These are phyloP conservation scores for Acanthosepion lycidas DNA, from an alignment of 2,888 invertebrate species.

Conservation along the genomic window DNA sequence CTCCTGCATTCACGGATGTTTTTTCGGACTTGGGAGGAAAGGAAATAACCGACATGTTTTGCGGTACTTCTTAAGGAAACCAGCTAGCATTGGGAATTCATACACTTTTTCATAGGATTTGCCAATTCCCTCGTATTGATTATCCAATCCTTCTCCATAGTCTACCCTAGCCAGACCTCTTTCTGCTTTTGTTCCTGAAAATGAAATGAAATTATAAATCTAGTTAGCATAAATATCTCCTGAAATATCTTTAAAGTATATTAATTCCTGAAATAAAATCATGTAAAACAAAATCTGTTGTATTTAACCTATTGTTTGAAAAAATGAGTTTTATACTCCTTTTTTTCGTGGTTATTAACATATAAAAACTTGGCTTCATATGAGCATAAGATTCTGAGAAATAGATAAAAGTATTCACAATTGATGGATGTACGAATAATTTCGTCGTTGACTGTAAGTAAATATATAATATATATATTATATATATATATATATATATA, in stretches of 20 bases:
- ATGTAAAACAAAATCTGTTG: not conserved
- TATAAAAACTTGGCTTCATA: too few relatives aligned
- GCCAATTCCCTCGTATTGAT: too few relatives aligned
- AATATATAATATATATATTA: too few relatives aligned
- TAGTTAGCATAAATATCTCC: not conserved
- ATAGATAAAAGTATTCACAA: too few relatives aligned
- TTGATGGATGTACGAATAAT: too few relatives aligned
- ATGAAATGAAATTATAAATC: not conserved
- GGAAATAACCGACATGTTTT: not conserved
- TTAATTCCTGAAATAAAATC: not conserved
- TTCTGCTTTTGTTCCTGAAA: constrained; percentile 55
- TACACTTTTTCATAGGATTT: not conserved
- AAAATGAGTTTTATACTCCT: too few relatives aligned
- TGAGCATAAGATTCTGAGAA: too few relatives aligned
- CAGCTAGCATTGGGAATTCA: not conserved
- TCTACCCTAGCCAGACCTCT: constrained; percentile 50
- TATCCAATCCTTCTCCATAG: not conserved
- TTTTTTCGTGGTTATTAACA: too few relatives aligned
- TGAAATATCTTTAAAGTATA: not conserved
- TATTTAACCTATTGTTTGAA: too few relatives aligned
- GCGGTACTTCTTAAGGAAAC: not conserved
- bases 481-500: too few relatives aligned
- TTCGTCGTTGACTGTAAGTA: too few relatives aligned
- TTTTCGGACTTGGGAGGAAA: not conserved
- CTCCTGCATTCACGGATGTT: not conserved